Conservation (phyloP, 2,797 vertebrate genomes). For the Sebastes wilsoni region DNA sequence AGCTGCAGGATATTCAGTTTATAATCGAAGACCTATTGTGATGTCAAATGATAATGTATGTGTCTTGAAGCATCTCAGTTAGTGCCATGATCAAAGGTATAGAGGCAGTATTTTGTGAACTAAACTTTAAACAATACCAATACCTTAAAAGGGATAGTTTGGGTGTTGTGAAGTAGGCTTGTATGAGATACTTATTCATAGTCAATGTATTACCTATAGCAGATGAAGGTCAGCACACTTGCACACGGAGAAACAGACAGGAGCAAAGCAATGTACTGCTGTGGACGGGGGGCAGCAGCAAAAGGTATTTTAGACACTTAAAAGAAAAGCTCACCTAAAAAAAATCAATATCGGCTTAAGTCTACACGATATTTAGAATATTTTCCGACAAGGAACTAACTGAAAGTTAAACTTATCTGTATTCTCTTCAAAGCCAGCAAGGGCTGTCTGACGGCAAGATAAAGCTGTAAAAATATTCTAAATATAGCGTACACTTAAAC, state of each 20-base stretch:
- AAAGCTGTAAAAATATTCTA: not conserved
- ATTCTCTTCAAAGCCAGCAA: not conserved
- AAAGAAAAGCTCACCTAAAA: too few relatives aligned
- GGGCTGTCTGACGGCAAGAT: not conserved
- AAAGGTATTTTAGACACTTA: too few relatives aligned
- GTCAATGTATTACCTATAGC: too few relatives aligned
- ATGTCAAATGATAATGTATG: not conserved
- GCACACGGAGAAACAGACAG: too few relatives aligned
- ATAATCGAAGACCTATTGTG: not conserved
- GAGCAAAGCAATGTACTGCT: too few relatives aligned
- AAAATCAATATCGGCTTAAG: too few relatives aligned
- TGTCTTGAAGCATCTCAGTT: not conserved
- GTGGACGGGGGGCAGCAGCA: too few relatives aligned
- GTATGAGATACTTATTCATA: not conserved
- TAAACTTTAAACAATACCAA: not conserved
- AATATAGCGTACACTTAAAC: not conserved
- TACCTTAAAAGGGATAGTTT: not conserved
- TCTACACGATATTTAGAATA: too few relatives aligned
- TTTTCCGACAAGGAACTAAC: not conserved
- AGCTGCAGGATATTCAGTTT: not conserved
- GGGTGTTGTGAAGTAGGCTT: not conserved
- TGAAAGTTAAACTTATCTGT: not conserved
- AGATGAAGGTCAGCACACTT: too few relatives aligned
- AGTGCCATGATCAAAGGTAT: not conserved
- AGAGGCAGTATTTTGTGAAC: not conserved